These are phyloP conservation scores for Actinostola sp. DNA, from an alignment of 92 coral and sea anemone species.

Conservation along the genomic window DNA sequence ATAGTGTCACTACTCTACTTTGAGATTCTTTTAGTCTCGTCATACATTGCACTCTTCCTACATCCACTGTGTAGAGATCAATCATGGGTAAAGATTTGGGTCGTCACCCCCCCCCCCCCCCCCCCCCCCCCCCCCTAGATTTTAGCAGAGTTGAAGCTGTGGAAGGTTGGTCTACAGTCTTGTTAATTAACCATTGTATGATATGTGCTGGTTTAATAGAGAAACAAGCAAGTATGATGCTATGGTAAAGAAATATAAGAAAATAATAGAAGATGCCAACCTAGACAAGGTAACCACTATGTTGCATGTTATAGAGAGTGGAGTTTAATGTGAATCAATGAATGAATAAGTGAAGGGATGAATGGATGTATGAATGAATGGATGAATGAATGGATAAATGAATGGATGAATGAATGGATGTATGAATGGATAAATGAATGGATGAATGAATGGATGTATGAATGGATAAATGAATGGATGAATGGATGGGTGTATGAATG, in stretches of 20 bases:
- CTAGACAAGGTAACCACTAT: slow-evolving; percentile 73
- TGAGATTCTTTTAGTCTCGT: no score
- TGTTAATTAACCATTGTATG: neutral
- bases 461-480: neutral
- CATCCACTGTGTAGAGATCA: no score
- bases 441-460: neutral
- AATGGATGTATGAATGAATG: neutral
- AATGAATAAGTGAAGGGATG: no score
- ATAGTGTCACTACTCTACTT: no score
- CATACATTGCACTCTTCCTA: no score
- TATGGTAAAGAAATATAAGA: slow-evolving; percentile 66
- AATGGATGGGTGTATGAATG: neutral
- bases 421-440: neutral
- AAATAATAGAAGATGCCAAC: slow-evolving; percentile 74
- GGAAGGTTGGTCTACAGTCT: neutral
- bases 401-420: neutral
- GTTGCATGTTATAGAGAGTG: neutral
- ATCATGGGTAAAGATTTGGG: no score
- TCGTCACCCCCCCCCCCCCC: no score
- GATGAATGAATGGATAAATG: neutral
- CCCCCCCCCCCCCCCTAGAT: no score
- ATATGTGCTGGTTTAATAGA: slow-evolving; percentile 39
- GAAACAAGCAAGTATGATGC: slow-evolving; percentile 84
- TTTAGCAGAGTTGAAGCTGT: no score
- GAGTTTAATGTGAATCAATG: neutral